phyloP scores from a whole-genome alignment of 1,140 invertebrate genomes.

The Scaptomyza hsui region DNA sequence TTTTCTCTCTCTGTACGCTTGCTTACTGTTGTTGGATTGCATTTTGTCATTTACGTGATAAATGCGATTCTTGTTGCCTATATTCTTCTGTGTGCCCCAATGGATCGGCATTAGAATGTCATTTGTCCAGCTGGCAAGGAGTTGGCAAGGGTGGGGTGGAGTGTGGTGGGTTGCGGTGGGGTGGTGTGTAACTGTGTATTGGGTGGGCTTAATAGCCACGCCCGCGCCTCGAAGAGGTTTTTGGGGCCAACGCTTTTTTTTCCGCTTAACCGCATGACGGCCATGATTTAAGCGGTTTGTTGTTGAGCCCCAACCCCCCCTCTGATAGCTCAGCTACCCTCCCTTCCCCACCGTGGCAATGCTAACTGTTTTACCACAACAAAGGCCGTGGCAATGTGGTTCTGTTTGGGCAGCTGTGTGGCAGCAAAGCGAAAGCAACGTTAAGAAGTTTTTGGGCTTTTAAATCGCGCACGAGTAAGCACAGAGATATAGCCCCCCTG shows the following conservation, averaged over 20 bases:
- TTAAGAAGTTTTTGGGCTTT: conserved; percentile 62
- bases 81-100: conserved; percentile 21
- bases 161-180: background rate
- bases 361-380: conserved; percentile 68
- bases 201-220: conserved; percentile 8
- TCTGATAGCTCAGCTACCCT: background rate
- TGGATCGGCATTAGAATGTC: conserved; percentile 65
- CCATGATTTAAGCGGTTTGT: conserved; percentile 51
- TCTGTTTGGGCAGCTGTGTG: conserved; percentile 12
- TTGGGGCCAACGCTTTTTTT: conserved; percentile 16
- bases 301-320: background rate
- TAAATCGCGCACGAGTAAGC: conserved; percentile 72
- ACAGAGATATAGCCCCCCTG: conserved; percentile 47
- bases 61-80: conserved; percentile 57
- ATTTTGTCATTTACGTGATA: conserved; percentile 74
- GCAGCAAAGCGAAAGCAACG: conserved; percentile 66
- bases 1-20: background rate
- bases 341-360: background rate
- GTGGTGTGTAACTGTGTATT: background rate
- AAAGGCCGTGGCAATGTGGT: conserved; percentile 47
- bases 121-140: conserved; percentile 45
- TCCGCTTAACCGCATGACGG: conserved; percentile 26
- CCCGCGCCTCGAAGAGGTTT: conserved; percentile 15
- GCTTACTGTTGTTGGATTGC: conserved; percentile 43
- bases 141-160: background rate